Evolutionary conservation across 2,797 vertebrate genomes (phyloP).

Genomic region (Eulemur coronatus): DNA sequence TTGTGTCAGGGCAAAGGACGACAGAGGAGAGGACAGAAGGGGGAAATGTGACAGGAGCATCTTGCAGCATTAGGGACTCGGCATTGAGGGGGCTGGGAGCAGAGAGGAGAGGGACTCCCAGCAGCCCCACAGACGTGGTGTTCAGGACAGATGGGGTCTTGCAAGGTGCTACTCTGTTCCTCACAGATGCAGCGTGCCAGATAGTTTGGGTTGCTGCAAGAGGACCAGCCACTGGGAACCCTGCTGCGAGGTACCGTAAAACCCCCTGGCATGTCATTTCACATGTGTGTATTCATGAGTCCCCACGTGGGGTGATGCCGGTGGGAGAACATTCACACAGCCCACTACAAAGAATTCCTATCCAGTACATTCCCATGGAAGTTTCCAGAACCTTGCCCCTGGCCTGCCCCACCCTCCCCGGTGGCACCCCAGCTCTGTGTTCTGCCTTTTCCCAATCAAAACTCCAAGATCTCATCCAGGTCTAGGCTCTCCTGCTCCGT

Average conservation of each 20-base stretch:
- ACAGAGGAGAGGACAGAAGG: not conserved
- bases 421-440: not conserved
- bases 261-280: not conserved
- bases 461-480: not conserved
- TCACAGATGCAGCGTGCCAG: not conserved
- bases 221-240: not conserved
- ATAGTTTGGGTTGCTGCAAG: not conserved
- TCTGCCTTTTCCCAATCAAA: not conserved
- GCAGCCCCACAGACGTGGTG: not conserved
- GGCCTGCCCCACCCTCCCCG: not conserved
- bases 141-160: not conserved
- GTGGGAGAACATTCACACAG: not conserved
- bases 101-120: not conserved
- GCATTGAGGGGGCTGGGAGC: fast-evolving
- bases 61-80: not conserved
- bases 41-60: not conserved
- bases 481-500: not conserved
- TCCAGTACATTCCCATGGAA: not conserved
- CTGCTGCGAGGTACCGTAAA: not conserved
- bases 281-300: fast-evolving
- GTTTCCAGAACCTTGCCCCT: not conserved
- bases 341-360: not conserved
- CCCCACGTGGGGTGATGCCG: fast-evolving
- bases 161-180: not conserved
- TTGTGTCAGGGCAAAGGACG: not conserved